phyloP scores from a whole-genome alignment of 2,888 invertebrate genomes.

The Rotaria sp. region DNA sequence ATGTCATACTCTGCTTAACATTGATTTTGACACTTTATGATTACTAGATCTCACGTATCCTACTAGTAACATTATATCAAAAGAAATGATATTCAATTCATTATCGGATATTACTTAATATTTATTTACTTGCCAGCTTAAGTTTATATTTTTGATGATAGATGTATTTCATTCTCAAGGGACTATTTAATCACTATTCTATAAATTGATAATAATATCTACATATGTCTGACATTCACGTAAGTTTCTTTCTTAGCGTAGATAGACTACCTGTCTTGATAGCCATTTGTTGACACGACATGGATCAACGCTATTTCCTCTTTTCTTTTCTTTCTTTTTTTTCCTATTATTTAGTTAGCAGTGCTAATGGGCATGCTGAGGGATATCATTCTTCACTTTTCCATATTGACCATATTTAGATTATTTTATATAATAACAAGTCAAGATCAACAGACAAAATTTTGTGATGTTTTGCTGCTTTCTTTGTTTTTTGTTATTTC shows the following conservation, averaged over 20 bases:
- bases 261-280: neutral
- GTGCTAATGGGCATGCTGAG: neutral
- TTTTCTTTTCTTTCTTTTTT: neutral
- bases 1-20: constrained; percentile 16
- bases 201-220: neutral
- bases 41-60: neutral
- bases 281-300: neutral
- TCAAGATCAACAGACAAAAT: neutral
- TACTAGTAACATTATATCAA: neutral
- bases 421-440: neutral
- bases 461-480: neutral
- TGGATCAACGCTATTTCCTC: neutral
- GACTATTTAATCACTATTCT: neutral
- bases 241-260: neutral
- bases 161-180: neutral
- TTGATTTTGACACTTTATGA: constrained; percentile 21
- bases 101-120: neutral
- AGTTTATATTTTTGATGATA: neutral
- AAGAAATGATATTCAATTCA: neutral
- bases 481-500: neutral
- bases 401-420: neutral
- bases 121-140: neutral
- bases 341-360: neutral
- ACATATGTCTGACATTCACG: neutral
- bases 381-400: neutral